Base-by-base conservation (phyloP, 2,797 vertebrate genomes). In the Podargus strigoides region DNA sequence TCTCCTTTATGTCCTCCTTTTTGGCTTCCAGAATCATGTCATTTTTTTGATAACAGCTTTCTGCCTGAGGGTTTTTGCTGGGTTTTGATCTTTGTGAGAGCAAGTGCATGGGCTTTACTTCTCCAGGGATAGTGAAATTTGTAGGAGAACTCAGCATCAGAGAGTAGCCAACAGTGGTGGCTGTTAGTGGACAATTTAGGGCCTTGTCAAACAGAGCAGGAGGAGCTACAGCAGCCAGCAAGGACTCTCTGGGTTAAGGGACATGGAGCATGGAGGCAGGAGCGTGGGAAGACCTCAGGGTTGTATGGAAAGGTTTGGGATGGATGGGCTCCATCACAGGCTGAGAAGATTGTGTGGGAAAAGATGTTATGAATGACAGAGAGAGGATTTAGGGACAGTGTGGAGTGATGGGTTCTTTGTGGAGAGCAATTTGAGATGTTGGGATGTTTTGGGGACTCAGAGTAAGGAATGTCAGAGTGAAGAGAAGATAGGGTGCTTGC, bases 251-350 rank as follows among this genome's bases (percentile, higher is more conserved):
- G 56, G 23, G 12, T 53, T 56, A 23, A 70, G 46, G 23, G 34
- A 23, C 4, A 0, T 22, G 37, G n/a, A n/a, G n/a, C n/a, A n/a
- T n/a, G n/a, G n/a, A 77, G 34, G 16, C 46, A 59, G 39, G 58
- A 90, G 23, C 0, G 0, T 50, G 44, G 34, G 30, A 80, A 80
- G 19, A 59, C 19, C 36, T 80, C 15, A 17, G 27, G 37, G 4
- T 19, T 53, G 5, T 16, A 20, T 63, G 58, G 15, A 59, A 30
- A 34, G 16, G 9, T 64, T 87, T 70, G 49, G 21, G 28, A 5
- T 27, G 32, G 47, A 21, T 32, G 46, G 14, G 10, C 4, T n/a
- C 21, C 26, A 5, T 7, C 0, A 0, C 10, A 37, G 17, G 1
- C 6, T 42, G n/a, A 16, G 37, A 49, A 20, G 12, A 12, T 3